Evolutionary conservation across 2,797 vertebrate species (phyloP), one percentile per base, ranked within the genome.

Genomic region (Thamnophis elegans): DNA sequence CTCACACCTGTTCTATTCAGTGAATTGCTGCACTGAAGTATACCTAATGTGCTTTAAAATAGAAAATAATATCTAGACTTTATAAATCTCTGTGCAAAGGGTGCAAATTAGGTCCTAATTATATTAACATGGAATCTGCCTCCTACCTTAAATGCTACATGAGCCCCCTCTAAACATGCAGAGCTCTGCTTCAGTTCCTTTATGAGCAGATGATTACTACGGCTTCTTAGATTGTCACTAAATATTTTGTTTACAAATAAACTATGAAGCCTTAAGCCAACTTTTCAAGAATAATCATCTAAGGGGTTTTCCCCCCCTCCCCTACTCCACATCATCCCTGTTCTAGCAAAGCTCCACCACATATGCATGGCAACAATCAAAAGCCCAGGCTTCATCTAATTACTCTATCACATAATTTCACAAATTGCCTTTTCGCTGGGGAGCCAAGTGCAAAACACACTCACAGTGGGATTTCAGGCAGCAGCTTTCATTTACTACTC

Each of bases 361-460:
- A 97, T 98, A 97, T 97, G 98, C 98, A 97, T 97, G 97, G 98
- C 98, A 98, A 98, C 98, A 98, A 98, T 98, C 98, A 98, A 98
- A 98, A 98, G 98, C 96, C 97, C 97, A 97, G 98, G 98, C 98
- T 99, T 98, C 98, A 98, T 99, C 99, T 99, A 99, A 99, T 99
- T 99, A 99, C 98, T 98, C 98, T 98, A 98, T 99, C 98, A 99
- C 98, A 98, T 99, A 98, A 99, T 99, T 99, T 98, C 98, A 98
- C 99, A 99, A 99, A 99, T 99, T 99, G 98, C 98, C 98, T 98
- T 99, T 99, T 98, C 98, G 98, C 98, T 98, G 97, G 98, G 98
- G 98, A 99, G 98, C 98, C 98, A 98, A 98, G 98, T 98, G 98
- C 98, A 98, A 98, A 98, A 98, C 98, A 98, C 95, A 96, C 98